phyloP scores from a whole-genome alignment of 2,888 invertebrate species.

The Siphlonurus alternatus region DNA sequence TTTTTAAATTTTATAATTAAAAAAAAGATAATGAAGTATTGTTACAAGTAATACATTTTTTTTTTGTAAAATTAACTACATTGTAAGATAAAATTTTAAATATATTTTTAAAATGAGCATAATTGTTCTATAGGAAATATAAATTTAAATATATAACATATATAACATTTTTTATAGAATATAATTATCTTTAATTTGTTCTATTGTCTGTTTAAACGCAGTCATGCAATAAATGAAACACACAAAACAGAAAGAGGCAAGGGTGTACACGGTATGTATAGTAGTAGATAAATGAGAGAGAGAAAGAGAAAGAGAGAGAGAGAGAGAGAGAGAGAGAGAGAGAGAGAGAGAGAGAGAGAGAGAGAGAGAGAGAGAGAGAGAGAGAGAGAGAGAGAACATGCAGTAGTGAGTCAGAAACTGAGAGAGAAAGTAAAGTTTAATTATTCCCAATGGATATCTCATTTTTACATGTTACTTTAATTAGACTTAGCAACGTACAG shows the following conservation, averaged over 20 bases:
- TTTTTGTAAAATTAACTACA: too few relatives aligned
- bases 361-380: not conserved
- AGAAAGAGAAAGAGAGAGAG: not conserved
- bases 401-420: too few relatives aligned
- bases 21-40: too few relatives aligned
- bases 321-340: slow-evolving; percentile 2
- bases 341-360: slow-evolving; percentile 1
- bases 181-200: not conserved
- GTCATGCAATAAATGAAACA: not conserved
- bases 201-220: not conserved
- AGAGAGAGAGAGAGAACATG: slow-evolving; percentile 3
- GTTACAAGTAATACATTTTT: too few relatives aligned
- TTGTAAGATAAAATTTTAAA: too few relatives aligned
- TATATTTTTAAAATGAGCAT: too few relatives aligned
- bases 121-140: too few relatives aligned
- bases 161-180: too few relatives aligned
- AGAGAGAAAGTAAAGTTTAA: not conserved
- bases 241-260: not conserved
- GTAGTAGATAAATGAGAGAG: not conserved
- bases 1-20: too few relatives aligned
- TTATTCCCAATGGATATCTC: not conserved
- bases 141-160: too few relatives aligned
- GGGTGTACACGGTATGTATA: not conserved
- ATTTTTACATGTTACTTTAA: too few relatives aligned
- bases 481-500: too few relatives aligned